Base-by-base conservation (phyloP, 1,140 invertebrate genomes). In the Zaprionus kolodkinae region DNA sequence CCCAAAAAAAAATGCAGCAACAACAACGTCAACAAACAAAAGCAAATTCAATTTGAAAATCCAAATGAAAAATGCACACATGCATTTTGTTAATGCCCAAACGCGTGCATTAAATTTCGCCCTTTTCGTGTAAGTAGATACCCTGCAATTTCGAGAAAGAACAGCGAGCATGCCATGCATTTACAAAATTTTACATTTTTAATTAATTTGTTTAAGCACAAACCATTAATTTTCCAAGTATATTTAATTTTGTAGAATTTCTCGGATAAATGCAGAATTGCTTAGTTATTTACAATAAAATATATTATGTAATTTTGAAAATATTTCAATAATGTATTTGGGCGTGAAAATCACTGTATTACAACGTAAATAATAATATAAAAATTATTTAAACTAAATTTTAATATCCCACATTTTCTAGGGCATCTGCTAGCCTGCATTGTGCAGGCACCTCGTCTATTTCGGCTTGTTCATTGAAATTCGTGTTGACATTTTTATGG, bases 401-500 rank as follows among this genome's bases (percentile, higher is more conserved):
- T n/a, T n/a, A n/a, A n/a, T n/a, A n/a, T n/a, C n/a, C n/a, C 50
- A 21, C 17, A 30, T 30, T 15, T 55, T 15, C 6, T 2, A 55
- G 27, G 12, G 55, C 17, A 57, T 57, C 25, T 38, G 1, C n/a
- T 35, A 17, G 15, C 7, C 38, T 7, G 6, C 45, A 10, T 10
- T 9, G 7, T 10, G 9, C 21, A n/a, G 3, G n/a, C 6, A 9
- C 3, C 10, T 21, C 36, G 3, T 4, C 45, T 50, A 25, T 50
- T 50, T 50, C 3, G 11, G 21, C 17, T 25, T 17, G 50, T 79
- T 76, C 75, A 81, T 78, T 78, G 76, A 81, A 78, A 81, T 72
- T 48, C 67, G 52, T 64, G 79, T 69, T 76, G 79, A 79, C 78
- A 77, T 72, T 79, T 79, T 79, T 79, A 79, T 79, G 64, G 69